A percentile compares a stretch with the other conserved stretches of the same genome.
phyloP scores from a whole-genome alignment of 2,888 invertebrate genomes.

The Nymphalis c-album region DNA sequence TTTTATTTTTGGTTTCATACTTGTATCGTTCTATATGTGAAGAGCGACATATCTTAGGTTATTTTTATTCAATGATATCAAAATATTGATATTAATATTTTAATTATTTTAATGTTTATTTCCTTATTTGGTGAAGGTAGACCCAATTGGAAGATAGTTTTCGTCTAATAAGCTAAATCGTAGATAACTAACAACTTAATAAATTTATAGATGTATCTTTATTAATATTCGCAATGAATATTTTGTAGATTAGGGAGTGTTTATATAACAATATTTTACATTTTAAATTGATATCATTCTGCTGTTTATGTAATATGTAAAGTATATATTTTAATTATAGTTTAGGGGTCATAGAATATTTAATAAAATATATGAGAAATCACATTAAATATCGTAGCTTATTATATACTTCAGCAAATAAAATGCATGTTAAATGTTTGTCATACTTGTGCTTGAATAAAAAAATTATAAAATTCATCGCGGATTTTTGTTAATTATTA shows the following conservation, averaged over 20 bases:
- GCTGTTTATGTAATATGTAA: constrained; percentile 48
- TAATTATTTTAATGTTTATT: constrained; percentile 34
- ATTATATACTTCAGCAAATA: constrained; percentile 60
- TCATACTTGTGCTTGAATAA: constrained; percentile 78
- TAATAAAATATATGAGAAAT: constrained; percentile 32
- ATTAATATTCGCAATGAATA: constrained; percentile 43
- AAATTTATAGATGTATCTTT: constrained; percentile 51
- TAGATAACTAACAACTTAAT: constrained; percentile 33
- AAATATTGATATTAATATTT: constrained; percentile 27
- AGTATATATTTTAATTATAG: constrained; percentile 53
- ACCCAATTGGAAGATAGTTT: constrained; percentile 42
- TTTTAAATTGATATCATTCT: constrained; percentile 23
- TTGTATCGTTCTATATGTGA: constrained; percentile 30
- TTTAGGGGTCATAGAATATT: constrained; percentile 32
- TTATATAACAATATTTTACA: constrained; percentile 35
- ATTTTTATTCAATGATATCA: constrained; percentile 30
- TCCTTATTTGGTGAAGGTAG: constrained; percentile 63
- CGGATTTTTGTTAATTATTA: constrained; percentile 33
- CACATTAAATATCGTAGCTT: constrained; percentile 46
- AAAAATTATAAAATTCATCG: constrained; percentile 56
- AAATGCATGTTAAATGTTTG: constrained; percentile 73
- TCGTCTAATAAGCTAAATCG: constrained; percentile 28
- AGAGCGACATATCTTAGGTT: constrained; percentile 31
- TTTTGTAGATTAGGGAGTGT: constrained; percentile 38
- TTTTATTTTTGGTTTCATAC: constrained; percentile 28